Conservation (phyloP, 1,140 invertebrate species). For the Meloidogyne chitwoodi region DNA sequence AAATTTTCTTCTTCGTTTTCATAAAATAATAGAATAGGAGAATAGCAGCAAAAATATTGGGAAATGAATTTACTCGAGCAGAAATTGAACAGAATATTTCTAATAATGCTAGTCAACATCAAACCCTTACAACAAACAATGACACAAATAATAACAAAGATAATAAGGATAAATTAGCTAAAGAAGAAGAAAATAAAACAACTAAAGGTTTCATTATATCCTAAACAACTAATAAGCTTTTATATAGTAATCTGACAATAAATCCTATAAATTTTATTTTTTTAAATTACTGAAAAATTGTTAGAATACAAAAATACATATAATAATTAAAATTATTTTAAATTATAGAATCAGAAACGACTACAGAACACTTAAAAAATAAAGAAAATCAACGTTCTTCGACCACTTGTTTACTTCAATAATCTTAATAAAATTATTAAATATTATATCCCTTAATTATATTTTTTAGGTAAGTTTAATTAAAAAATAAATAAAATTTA, state of each 20-base stretch:
- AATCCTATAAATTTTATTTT: too few species aligned
- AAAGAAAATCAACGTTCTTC: neutral
- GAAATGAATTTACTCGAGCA: constrained; percentile 67
- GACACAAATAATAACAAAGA: neutral
- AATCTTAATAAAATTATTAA: neutral
- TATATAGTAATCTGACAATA: too few species aligned
- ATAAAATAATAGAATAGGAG: constrained; percentile 62
- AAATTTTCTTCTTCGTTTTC: constrained; percentile 4
- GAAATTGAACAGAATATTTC: constrained; percentile 70
- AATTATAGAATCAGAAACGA: neutral
- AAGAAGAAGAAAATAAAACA: neutral
- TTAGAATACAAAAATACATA: too few species aligned
- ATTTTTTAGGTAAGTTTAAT: too few species aligned
- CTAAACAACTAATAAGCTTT: too few species aligned
- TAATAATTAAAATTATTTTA: too few species aligned
- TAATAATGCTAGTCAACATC: neutral
- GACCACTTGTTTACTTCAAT: neutral
- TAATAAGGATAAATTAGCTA: neutral
- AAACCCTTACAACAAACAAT: neutral
- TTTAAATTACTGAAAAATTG: too few species aligned
- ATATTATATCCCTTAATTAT: too few species aligned
- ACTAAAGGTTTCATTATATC: neutral
- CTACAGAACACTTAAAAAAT: neutral
- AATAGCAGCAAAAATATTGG: constrained; percentile 69
- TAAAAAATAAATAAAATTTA: too few species aligned